These are phyloP conservation scores for Vultur gryphus DNA, from an alignment of 2,797 vertebrate genomes.

Conservation along the genomic window DNA sequence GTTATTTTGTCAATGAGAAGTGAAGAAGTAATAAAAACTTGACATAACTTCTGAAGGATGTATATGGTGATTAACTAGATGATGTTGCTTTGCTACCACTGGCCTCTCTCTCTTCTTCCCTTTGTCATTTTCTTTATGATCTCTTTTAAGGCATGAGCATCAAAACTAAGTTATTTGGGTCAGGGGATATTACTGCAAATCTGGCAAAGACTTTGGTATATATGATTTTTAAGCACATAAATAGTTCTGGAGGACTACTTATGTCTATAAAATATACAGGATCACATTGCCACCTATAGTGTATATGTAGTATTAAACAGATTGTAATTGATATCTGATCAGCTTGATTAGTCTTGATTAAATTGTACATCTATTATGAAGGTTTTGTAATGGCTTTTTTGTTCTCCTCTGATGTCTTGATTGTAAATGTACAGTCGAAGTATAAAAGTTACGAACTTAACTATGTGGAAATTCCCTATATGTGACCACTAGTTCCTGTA, in stretches of 20 bases:
- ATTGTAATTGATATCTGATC: neutral
- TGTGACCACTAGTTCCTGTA: slow-evolving; percentile 46
- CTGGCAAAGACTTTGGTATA: neutral
- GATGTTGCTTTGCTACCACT: neutral
- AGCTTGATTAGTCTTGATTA: neutral
- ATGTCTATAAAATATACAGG: neutral
- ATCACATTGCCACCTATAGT: neutral
- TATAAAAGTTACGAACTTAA: neutral
- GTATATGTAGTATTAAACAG: neutral
- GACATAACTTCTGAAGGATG: neutral
- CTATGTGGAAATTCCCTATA: slow-evolving; percentile 47
- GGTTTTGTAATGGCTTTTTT: neutral
- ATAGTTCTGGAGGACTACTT: neutral
- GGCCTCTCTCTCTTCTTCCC: neutral
- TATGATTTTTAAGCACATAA: neutral
- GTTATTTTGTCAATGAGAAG: neutral
- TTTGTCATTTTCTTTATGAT: neutral
- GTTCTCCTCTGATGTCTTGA: neutral
- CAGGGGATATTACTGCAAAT: neutral
- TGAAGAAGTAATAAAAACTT: neutral
- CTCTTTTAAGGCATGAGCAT: neutral
- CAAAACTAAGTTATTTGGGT: neutral
- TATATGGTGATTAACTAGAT: neutral
- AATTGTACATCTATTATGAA: neutral
- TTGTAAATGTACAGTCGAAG: neutral